Base-by-base conservation (phyloP, 2,888 invertebrate species). In the Rhagium mordax region DNA sequence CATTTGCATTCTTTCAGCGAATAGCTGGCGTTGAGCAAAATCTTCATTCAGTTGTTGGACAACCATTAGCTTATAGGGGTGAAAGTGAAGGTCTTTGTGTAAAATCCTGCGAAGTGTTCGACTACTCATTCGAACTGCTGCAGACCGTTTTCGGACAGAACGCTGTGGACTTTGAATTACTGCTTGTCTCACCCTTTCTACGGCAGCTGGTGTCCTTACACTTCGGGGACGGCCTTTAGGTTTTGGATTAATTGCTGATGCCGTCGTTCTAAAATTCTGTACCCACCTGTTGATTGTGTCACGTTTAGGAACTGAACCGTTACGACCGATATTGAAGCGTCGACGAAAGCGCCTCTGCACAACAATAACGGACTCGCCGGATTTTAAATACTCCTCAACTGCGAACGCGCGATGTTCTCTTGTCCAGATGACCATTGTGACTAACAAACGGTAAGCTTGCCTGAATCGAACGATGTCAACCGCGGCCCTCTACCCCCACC, bases 11-110 rank as follows among this genome's bases (percentile, higher is more conserved):
- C 29, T 33, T 33, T 33, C n/a, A n/a, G n/a, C 3, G 29, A 8
- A 4, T 1, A 33, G 8, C 29, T 33, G 29, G 8, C 8, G 29
- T 33, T 33, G 5, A 8, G 8, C 29, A 33, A 33, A 24, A 24
- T 24, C 15, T 66, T 29, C 59, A 27, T 66, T 67, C 60, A 74
- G 49, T 49, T 66, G 10, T 59, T 72, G 71, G 41, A 71, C 71
- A 62, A 71, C 47, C 60, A 27, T 29, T 8, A 72, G 4, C 61
- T 74, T 72, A 51, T 68, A 74, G 7, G 71, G 65, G 60, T 15
- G 70, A 59, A 66, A 65, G n/a, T n/a, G 20, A 66, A 62, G 49
- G 33, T 65, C 64, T 53, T 57, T 49, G 47, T 65, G 66, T 47
- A 64, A 62, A 70, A 70, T 73, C 21, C 53, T 66, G 51, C 53